These are phyloP conservation scores for Hypotaenidia okinawae DNA, from an alignment of 2,797 vertebrate genomes.

Conservation along the genomic window DNA sequence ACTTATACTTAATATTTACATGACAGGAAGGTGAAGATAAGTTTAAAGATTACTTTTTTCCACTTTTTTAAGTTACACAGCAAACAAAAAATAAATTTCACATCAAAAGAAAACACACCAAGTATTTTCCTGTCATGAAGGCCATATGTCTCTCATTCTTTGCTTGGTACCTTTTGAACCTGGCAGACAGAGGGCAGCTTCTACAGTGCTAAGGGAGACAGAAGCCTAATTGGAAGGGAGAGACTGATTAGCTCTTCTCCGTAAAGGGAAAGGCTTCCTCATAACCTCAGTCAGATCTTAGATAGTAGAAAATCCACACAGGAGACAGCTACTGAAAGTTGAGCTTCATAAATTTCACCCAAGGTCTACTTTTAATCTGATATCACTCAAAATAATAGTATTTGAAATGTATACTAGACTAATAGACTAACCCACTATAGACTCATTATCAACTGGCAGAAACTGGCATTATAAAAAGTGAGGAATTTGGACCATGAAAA, in stretches of 20 bases:
- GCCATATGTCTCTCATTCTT: not conserved
- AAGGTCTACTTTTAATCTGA: conserved; percentile 1
- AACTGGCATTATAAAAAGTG: not conserved
- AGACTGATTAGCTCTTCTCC: not conserved
- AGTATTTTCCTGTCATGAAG: not conserved
- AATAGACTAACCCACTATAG: not conserved
- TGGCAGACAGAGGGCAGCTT: not conserved
- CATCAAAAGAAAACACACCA: not conserved
- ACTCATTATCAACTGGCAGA: not conserved
- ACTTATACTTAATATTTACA: not conserved
- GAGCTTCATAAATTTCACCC: conserved; percentile 33
- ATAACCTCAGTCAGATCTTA: conserved; percentile 26
- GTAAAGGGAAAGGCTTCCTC: not conserved
- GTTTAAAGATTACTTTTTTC: not conserved
- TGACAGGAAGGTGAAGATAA: not conserved
- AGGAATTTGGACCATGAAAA: not conserved
- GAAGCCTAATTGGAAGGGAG: not conserved
- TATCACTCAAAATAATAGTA: conserved; percentile 1
- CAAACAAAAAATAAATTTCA: not conserved
- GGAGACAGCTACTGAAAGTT: conserved; percentile 39
- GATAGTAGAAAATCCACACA: conserved; percentile 6
- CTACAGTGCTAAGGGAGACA: not conserved
- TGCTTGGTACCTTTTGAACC: not conserved
- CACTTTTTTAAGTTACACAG: not conserved
- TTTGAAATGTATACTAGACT: not conserved